phyloP scores from a whole-genome alignment of 2,888 invertebrate species.

The Corbicula japonica region DNA sequence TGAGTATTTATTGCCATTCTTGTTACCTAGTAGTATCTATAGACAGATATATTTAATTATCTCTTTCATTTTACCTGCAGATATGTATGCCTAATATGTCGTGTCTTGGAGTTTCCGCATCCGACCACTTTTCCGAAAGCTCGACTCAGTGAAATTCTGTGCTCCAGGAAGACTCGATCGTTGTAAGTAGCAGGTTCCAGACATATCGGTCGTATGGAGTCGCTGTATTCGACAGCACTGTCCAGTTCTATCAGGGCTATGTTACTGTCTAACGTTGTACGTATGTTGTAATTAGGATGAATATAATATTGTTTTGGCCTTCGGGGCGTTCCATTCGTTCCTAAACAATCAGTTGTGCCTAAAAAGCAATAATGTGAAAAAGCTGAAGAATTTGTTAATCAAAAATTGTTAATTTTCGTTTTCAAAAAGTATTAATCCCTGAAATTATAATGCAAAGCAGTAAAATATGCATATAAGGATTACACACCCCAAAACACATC shows the following conservation, averaged over 20 bases:
- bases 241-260: constrained; percentile 73
- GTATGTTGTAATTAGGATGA: constrained; percentile 62
- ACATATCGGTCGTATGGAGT: constrained; percentile 71
- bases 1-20: too few relatives aligned
- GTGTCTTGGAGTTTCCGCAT: constrained; percentile 26
- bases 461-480: too few relatives aligned
- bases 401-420: too few relatives aligned
- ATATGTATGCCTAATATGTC: too few relatives aligned
- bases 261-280: constrained; percentile 67
- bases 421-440: too few relatives aligned
- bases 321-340: constrained; percentile 29
- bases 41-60: too few relatives aligned
- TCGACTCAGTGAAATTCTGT: not conserved
- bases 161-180: constrained; percentile 34
- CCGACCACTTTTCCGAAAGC: constrained; percentile 41
- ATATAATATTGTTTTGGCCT: constrained; percentile 55
- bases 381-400: too few relatives aligned
- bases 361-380: too few relatives aligned
- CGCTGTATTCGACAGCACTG: constrained; percentile 62
- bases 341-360: constrained; percentile 67
- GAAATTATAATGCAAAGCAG: too few relatives aligned
- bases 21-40: too few relatives aligned
- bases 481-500: too few relatives aligned
- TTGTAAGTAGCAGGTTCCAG: constrained; percentile 55
- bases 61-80: constrained; percentile 32